A percentile compares a stretch with the other conserved stretches of the same genome.
phyloP scores from a whole-genome alignment of 2,113 vertebrate genomes.

The Bos javanicus region DNA sequence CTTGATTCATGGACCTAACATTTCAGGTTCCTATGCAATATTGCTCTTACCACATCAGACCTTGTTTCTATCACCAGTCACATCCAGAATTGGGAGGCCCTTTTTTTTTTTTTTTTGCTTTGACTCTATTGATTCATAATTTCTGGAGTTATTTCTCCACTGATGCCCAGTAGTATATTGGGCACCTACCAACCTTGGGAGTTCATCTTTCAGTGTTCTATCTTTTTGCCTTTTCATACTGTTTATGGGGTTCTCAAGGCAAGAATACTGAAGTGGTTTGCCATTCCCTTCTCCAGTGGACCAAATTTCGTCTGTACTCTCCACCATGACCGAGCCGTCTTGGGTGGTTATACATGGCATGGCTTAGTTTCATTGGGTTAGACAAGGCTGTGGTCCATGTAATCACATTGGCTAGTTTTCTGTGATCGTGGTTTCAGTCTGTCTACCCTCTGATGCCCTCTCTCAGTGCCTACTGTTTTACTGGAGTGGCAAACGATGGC shows the following conservation, averaged over 20 bases:
- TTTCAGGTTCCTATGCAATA: not conserved
- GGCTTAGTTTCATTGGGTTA: too few relatives aligned
- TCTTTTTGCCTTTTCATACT: not conserved
- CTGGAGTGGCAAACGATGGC: fast-evolving
- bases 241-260: not conserved
- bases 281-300: too few relatives aligned
- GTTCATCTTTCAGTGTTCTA: not conserved
- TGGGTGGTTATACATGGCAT: too few relatives aligned
- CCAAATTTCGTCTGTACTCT: too few relatives aligned
- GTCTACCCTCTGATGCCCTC: not conserved
- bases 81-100: not conserved
- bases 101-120: not conserved
- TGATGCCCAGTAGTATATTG: not conserved
- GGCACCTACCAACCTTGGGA: not conserved
- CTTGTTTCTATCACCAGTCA: not conserved
- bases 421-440: not conserved
- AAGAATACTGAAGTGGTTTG: not conserved
- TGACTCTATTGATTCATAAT: not conserved
- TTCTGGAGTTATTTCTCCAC: not conserved
- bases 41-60: fast-evolving
- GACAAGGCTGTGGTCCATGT: too few relatives aligned
- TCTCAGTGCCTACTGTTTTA: not conserved
- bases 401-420: too few relatives aligned
- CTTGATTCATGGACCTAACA: not conserved
- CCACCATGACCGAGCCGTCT: too few relatives aligned